phyloP scores from a whole-genome alignment of 2,888 invertebrate genomes.

The Andricus curvator region DNA sequence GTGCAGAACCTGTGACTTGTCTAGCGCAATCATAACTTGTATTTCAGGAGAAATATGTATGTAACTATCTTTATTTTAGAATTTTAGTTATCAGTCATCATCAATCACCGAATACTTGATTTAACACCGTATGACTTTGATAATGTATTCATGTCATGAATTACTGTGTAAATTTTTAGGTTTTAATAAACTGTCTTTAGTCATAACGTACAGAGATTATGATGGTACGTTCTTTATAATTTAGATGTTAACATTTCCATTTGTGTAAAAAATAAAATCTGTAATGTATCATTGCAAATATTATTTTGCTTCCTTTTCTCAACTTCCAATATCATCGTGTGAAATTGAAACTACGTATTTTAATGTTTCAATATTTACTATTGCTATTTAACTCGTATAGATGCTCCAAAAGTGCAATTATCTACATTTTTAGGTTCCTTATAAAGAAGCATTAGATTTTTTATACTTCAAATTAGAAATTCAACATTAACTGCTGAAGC shows the following conservation, averaged over 20 bases:
- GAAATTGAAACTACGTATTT: too few relatives aligned
- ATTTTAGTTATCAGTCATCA: conserved; percentile 10
- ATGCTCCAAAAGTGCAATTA: too few relatives aligned
- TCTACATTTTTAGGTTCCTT: too few relatives aligned
- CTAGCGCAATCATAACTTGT: not conserved
- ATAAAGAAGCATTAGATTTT: too few relatives aligned
- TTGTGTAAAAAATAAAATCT: conserved; percentile 22
- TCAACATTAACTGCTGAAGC: too few relatives aligned
- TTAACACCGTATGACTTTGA: conserved; percentile 15
- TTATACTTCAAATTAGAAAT: too few relatives aligned
- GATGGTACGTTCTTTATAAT: conserved; percentile 15
- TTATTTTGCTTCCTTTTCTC: not conserved
- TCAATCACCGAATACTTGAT: not conserved
- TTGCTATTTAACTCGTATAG: too few relatives aligned
- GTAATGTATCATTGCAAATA: conserved; percentile 11
- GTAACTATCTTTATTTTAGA: conserved; percentile 1
- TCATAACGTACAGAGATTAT: not conserved
- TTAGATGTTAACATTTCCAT: conserved; percentile 13
- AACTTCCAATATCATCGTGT: too few relatives aligned
- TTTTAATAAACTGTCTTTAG: conserved; percentile 1
- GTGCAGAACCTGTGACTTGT: conserved; percentile 1
- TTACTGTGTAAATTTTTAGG: conserved; percentile 4
- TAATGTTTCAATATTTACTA: too few relatives aligned
- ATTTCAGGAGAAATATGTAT: conserved; percentile 8
- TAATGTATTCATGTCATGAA: conserved; percentile 16